Evolutionary conservation across 2,113 vertebrate genomes (phyloP).

Genomic region (Todiramphus saurophagus): DNA sequence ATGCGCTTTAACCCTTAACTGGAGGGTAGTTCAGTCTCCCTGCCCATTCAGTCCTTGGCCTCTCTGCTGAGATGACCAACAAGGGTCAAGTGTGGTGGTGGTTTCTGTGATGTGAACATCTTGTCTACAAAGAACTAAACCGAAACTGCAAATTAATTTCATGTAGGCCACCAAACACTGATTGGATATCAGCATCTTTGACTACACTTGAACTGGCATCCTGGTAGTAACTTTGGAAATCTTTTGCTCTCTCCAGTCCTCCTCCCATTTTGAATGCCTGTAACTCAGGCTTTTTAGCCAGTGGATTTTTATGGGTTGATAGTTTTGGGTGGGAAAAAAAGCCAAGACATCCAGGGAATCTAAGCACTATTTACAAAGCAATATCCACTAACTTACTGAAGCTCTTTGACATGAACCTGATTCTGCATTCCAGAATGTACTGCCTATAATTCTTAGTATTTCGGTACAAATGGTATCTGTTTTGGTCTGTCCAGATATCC

Average conservation of each 20-base stretch:
- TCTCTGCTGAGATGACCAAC: conserved; percentile 45
- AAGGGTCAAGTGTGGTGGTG: conserved; percentile 58
- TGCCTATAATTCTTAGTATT: not conserved
- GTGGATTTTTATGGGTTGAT: conserved; percentile 27
- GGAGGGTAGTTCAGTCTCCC: conserved; percentile 68
- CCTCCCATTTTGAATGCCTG: conserved; percentile 43
- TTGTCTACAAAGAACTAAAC: conserved; percentile 17
- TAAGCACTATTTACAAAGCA: not conserved
- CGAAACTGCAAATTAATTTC: conserved; percentile 32
- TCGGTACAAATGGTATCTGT: not conserved
- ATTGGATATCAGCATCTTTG: conserved; percentile 12
- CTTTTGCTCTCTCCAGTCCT: conserved; percentile 41
- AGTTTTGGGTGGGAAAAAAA: conserved; percentile 29
- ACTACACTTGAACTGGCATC: conserved; percentile 22
- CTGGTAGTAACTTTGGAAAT: conserved; percentile 40
- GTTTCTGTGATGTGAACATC: conserved; percentile 54
- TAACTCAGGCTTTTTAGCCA: conserved; percentile 60
- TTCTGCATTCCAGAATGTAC: not conserved
- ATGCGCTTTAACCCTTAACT: conserved; percentile 51
- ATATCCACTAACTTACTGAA: not conserved
- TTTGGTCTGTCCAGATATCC: not conserved
- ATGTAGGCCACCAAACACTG: conserved; percentile 23
- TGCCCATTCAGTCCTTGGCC: conserved; percentile 49
- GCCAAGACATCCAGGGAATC: not conserved
- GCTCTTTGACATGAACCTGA: not conserved